These are phyloP conservation scores for Onthophagus sagittarius DNA, from an alignment of 2,888 invertebrate species.

Conservation along the genomic window DNA sequence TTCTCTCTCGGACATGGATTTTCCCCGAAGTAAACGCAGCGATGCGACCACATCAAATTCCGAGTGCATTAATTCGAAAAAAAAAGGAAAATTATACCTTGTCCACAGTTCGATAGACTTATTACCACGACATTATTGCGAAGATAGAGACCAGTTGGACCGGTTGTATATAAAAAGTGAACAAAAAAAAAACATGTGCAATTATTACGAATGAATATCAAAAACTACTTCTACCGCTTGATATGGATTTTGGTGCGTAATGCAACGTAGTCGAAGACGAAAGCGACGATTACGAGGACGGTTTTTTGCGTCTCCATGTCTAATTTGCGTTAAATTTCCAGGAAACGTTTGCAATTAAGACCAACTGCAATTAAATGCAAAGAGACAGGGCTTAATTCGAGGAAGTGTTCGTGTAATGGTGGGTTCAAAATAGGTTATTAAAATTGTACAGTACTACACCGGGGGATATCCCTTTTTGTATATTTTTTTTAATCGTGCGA, in stretches of 20 bases:
- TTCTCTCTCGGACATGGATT: neutral
- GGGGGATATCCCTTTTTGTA: neutral
- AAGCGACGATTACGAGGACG: too few relatives aligned
- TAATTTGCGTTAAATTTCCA: neutral
- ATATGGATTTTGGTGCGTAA: neutral
- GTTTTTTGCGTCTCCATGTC: neutral
- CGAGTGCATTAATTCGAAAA: neutral
- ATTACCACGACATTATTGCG: neutral
- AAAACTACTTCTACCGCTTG: neutral
- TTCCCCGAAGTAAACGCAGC: neutral
- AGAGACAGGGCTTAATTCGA: neutral
- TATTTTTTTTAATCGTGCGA: too few relatives aligned
- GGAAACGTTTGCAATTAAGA: neutral
- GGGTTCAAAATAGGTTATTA: neutral
- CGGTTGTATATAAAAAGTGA: neutral
- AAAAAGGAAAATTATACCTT: neutral
- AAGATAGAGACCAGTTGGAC: neutral
- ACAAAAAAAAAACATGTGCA: neutral
- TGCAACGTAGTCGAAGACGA: too few relatives aligned
- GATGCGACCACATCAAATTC: neutral
- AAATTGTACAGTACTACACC: neutral
- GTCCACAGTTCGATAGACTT: neutral
- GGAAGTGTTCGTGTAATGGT: neutral
- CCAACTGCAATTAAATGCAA: neutral
- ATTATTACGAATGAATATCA: neutral